Percentiles rank a stretch among this genome's conserved stretches.
Conservation (phyloP, 1,140 invertebrate genomes). For the Belonocnema kinseyi region DNA sequence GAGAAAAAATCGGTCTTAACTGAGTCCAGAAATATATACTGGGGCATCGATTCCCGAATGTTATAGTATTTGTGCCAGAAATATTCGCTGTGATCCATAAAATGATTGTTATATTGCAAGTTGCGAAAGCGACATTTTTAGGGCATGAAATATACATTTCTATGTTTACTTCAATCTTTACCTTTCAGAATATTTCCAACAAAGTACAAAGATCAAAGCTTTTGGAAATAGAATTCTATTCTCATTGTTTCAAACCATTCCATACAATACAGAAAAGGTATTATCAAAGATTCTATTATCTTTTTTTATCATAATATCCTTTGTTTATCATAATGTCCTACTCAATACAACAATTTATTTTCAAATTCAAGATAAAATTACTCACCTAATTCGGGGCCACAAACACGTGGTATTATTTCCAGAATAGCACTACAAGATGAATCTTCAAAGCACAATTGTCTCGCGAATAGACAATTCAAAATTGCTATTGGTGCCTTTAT, state of each 20-base stretch:
- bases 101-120: background rate
- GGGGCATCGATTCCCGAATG: background rate
- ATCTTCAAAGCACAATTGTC: slow-evolving; percentile 91
- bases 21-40: background rate
- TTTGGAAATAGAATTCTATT: too few species aligned
- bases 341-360: background rate
- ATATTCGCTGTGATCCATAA: background rate
- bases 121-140: too few species aligned
- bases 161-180: too few species aligned
- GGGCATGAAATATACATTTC: too few species aligned
- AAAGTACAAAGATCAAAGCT: too few species aligned
- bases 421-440: slow-evolving; percentile 90
- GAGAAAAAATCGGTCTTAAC: background rate
- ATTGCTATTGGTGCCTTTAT: slow-evolving; percentile 85
- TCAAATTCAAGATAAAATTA: slow-evolving; percentile 39
- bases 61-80: background rate
- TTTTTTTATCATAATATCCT: too few species aligned
- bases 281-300: too few species aligned
- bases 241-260: too few species aligned
- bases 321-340: too few species aligned
- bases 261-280: too few species aligned
- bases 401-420: slow-evolving; percentile 91
- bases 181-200: too few species aligned
- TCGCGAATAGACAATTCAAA: slow-evolving; percentile 88
- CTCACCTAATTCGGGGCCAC: slow-evolving; percentile 91